Evolutionary conservation across 1,140 invertebrate genomes (phyloP).

Genomic region (Eumeta japonica): DNA sequence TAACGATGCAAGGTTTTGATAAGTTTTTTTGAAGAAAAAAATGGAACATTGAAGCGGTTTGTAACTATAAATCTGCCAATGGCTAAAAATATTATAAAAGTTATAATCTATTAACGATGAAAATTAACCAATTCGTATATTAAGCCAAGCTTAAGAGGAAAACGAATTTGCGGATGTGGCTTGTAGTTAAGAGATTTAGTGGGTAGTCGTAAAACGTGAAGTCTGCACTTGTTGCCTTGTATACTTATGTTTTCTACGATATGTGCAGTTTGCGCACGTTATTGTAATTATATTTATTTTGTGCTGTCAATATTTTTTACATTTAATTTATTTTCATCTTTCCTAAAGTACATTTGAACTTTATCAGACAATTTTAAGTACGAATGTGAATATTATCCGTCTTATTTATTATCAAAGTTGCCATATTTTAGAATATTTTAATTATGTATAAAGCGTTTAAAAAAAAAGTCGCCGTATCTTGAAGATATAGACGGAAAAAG

Average conservation of each 20-base stretch:
- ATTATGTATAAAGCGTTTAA: slow-evolving; percentile 46
- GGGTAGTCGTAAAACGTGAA: slow-evolving; percentile 49
- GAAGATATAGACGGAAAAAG: slow-evolving; percentile 31
- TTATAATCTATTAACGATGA: not conserved
- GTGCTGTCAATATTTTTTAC: slow-evolving; percentile 37
- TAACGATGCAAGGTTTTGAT: too few species aligned
- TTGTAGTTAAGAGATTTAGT: slow-evolving; percentile 42
- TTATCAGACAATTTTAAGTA: slow-evolving; percentile 13
- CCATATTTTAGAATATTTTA: slow-evolving; percentile 53
- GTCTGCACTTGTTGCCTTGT: slow-evolving; percentile 57
- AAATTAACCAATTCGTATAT: slow-evolving; percentile 45
- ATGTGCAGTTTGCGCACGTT: slow-evolving; percentile 29
- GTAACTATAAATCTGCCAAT: too few species aligned
- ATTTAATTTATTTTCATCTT: slow-evolving; percentile 15
- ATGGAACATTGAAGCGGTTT: too few species aligned
- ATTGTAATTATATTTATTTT: slow-evolving; percentile 32
- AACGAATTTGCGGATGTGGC: slow-evolving; percentile 41
- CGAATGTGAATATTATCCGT: slow-evolving; percentile 36
- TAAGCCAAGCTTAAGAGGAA: slow-evolving; percentile 43
- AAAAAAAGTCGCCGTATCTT: slow-evolving; percentile 25
- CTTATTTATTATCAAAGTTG: slow-evolving; percentile 38
- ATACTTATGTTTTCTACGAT: slow-evolving; percentile 43
- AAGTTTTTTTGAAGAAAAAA: too few species aligned
- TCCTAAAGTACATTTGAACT: slow-evolving; percentile 21
- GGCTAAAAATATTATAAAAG: too few species aligned